Percentiles rank a stretch among this genome's conserved stretches.
Evolutionary conservation across 92 coral and sea anemone species (phyloP).

Genomic region (Hydrozoanthus gracilis): DNA sequence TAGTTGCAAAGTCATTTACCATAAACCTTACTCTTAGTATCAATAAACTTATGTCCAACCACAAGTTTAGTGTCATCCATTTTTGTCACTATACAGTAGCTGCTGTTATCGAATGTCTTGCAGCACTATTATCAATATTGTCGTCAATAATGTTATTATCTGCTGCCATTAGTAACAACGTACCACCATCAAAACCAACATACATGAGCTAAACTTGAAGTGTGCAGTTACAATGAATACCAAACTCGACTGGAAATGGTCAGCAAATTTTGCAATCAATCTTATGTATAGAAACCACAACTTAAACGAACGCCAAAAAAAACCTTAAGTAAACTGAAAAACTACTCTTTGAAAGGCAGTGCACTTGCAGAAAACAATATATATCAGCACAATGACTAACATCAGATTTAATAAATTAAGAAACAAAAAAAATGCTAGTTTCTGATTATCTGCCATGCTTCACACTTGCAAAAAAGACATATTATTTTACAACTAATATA

Average conservation of each 20-base stretch:
- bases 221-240: background rate
- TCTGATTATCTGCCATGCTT: background rate
- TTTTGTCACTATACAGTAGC: no score
- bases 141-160: background rate
- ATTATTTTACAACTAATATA: no score
- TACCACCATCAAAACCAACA: no score
- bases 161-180: background rate
- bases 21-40: no score
- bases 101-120: no score
- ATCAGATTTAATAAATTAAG: background rate
- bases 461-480: no score
- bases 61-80: no score
- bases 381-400: background rate
- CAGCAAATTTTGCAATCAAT: background rate
- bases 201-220: no score
- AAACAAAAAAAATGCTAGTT: background rate
- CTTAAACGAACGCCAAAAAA: background rate
- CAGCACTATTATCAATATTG: background rate
- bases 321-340: background rate
- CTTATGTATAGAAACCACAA: background rate
- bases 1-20: no score
- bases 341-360: background rate
- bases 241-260: background rate
- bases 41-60: no score
- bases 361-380: conserved; percentile 23